Base-by-base conservation (phyloP, 1,140 invertebrate genomes). In the Diachasmimorpha longicaudata region DNA sequence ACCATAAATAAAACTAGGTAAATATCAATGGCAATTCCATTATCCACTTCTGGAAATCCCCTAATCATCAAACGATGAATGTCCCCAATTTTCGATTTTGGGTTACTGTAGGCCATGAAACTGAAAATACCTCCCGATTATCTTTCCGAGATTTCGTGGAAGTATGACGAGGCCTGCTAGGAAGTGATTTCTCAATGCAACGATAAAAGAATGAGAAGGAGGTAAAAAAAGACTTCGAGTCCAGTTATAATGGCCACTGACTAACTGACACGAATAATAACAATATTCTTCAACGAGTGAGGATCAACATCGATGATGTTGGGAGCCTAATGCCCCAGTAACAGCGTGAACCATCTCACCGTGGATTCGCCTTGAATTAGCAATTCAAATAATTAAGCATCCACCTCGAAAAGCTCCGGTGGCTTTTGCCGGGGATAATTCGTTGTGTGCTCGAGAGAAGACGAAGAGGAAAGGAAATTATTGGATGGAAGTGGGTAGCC, bases 371-470 rank as follows among this genome's bases (percentile, higher is more conserved):
- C 39, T 78, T 39, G 44, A 81, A 85, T 84, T 85, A 82, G 78
- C 83, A 84, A 84, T 82, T 84, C 79, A 84, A 85, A 85, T 85
- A 84, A 81, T 83, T 83, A 81, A 31, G 14, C 42, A 76, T 74
- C 75, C 31, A 69, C 19, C 31, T 74, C 74, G 75, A 77, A 78
- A 76, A 81, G 69, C 36, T 42, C 58, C 19, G 46, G 36, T 21
- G 25, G 63, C 25, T 31, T 52, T 16, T 52, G 14, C 72, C 52
- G 21, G 1, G 39, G 23, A 46, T 46, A 19, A 52, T 52, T 52
- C 48, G 48, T 52, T 52, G 48, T 52, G 14, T 52, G 13, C 39
- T 42, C 39, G 39, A 42, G 39, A 42, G 39, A 9, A 42, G 39
- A 9, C 13, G 13, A 13, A 13, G 13, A 16, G 6, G 48, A 52